Conservation (phyloP, 2,113 vertebrate genomes). For the Sus scrofa region DNA sequence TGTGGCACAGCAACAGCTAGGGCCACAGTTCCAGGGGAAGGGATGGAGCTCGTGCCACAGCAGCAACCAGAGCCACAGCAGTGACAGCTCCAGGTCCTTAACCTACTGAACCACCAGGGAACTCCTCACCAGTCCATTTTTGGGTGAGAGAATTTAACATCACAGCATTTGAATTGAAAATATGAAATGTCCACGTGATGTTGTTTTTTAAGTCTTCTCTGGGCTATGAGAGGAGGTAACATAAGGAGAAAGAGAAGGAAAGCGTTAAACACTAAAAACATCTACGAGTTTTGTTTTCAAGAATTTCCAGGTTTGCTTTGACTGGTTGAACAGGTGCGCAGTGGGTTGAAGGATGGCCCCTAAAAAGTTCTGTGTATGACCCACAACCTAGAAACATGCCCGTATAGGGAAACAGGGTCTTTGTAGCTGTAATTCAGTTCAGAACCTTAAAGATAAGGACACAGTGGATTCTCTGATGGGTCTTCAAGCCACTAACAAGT, state of each 20-base stretch:
- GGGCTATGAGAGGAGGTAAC: background rate
- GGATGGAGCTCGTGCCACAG: too few species aligned
- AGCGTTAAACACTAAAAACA: background rate
- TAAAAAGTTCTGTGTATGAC: background rate
- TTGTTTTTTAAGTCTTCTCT: background rate
- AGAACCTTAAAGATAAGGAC: background rate
- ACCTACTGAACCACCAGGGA: too few species aligned
- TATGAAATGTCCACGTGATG: background rate
- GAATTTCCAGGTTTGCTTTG: background rate
- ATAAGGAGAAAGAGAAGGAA: background rate
- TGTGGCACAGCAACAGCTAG: too few species aligned
- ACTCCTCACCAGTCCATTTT: background rate
- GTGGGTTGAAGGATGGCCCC: background rate
- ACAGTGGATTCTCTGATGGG: background rate
- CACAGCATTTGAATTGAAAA: background rate
- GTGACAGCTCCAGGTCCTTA: too few species aligned
- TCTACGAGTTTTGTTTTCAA: background rate
- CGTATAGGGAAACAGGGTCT: background rate
- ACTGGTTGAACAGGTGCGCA: too few species aligned
- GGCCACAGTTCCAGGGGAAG: too few species aligned
- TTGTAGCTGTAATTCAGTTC: background rate
- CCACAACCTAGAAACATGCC: background rate
- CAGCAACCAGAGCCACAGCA: too few species aligned
- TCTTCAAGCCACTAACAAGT: background rate
- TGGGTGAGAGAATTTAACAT: background rate